These are phyloP conservation scores for Trachelus stipa DNA, from an alignment of 2,888 invertebrate genomes.

Conservation along the genomic window DNA sequence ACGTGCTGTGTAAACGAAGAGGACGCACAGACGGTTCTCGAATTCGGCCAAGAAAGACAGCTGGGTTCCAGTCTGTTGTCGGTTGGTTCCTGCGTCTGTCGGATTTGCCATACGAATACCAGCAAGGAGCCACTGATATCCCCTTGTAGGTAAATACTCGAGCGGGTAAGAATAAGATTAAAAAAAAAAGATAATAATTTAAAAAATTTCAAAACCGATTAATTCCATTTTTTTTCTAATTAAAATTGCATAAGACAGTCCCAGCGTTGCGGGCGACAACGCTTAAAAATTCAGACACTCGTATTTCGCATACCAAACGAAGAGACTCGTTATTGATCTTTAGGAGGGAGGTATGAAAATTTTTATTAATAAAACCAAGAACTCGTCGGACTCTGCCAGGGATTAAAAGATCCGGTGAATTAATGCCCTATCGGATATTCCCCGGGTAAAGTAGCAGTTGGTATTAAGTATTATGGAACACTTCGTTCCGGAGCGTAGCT, in stretches of 20 bases:
- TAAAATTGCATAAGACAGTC: not conserved
- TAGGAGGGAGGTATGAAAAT: not conserved
- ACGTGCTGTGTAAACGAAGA: conserved; percentile 41
- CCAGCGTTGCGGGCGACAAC: not conserved
- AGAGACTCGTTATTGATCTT: not conserved
- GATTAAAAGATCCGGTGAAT: not conserved
- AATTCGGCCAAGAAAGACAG: conserved; percentile 43
- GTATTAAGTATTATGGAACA: not conserved
- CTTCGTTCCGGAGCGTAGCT: not conserved
- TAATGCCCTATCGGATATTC: not conserved
- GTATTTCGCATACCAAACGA: not conserved
- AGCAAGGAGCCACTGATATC: conserved; percentile 72
- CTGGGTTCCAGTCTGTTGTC: conserved; percentile 58
- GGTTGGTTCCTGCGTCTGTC: conserved; percentile 73
- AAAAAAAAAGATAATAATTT: too few relatives aligned
- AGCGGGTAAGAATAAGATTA: too few relatives aligned
- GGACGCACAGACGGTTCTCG: conserved; percentile 45
- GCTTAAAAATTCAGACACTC: not conserved
- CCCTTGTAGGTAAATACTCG: conserved; percentile 65
- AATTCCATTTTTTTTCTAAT: too few relatives aligned
- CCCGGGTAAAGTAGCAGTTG: not conserved
- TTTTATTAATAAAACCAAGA: not conserved
- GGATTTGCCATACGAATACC: conserved; percentile 73
- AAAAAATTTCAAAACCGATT: too few relatives aligned
- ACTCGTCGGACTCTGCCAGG: not conserved